Evolutionary conservation across 1,140 invertebrate genomes (phyloP).

Genomic region (Lepidurus couesii): DNA sequence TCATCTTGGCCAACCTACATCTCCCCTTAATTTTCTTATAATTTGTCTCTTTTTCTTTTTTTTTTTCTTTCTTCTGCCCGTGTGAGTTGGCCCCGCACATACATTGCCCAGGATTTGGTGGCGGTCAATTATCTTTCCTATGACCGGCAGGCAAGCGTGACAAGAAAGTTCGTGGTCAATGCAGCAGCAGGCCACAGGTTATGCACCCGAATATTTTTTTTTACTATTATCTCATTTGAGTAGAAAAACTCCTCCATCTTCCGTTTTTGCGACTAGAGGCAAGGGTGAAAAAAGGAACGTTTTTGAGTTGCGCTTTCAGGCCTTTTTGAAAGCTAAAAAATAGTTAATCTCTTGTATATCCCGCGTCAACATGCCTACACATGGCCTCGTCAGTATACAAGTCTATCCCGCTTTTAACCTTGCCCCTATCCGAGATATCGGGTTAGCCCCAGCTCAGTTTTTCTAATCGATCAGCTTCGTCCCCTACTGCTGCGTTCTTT

Average conservation of each 20-base stretch:
- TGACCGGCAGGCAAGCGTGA: slow-evolving; percentile 20
- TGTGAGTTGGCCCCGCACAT: background rate
- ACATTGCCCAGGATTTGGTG: background rate
- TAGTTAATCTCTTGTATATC: too few relatives aligned
- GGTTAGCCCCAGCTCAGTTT: too few relatives aligned
- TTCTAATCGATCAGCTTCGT: too few relatives aligned
- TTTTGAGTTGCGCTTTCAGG: too few relatives aligned
- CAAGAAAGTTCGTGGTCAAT: slow-evolving; percentile 21
- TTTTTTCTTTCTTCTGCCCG: background rate
- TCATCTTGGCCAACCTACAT: background rate
- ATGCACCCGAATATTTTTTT: background rate
- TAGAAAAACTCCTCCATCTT: background rate
- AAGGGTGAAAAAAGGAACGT: background rate
- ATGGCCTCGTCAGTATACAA: too few relatives aligned
- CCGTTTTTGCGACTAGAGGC: background rate
- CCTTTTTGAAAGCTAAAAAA: too few relatives aligned
- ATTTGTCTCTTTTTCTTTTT: background rate
- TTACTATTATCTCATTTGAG: background rate
- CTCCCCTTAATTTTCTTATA: background rate
- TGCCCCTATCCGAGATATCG: too few relatives aligned
- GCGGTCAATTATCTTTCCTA: background rate
- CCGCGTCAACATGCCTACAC: too few relatives aligned
- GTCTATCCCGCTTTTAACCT: too few relatives aligned
- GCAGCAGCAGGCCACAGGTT: slow-evolving; percentile 12
- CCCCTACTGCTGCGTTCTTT: background rate